A percentile compares a stretch with the other conserved stretches of the same genome.
Evolutionary conservation across 2,888 invertebrate genomes (phyloP).

Genomic region (Orthosia gothica): DNA sequence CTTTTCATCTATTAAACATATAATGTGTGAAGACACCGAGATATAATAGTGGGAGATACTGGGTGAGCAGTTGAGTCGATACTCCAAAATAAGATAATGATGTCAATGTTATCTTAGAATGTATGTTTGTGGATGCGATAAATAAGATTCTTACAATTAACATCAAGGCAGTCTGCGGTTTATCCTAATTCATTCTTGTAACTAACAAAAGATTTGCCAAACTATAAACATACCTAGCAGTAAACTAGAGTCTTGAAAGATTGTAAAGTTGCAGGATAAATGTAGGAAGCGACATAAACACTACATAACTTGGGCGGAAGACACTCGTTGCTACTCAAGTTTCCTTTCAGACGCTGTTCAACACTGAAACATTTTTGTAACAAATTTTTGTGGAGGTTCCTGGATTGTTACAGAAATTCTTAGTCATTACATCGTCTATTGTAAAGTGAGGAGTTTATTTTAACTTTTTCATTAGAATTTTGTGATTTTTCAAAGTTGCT

Average conservation of each 20-base stretch:
- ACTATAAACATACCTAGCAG: constrained; percentile 14
- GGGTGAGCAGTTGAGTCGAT: too few relatives aligned
- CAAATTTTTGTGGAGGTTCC: constrained; percentile 38
- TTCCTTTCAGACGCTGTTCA: constrained; percentile 48
- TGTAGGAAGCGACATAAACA: constrained; percentile 54
- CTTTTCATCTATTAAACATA: too few relatives aligned
- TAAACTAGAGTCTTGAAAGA: constrained; percentile 44
- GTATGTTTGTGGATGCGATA: too few relatives aligned
- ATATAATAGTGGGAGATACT: too few relatives aligned
- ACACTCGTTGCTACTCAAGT: constrained; percentile 55
- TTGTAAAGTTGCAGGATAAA: constrained; percentile 55
- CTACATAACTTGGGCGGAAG: constrained; percentile 56
- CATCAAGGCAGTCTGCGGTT: background rate
- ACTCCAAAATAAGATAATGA: too few relatives aligned
- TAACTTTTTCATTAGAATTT: constrained; percentile 1
- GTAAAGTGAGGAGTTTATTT: background rate
- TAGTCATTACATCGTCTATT: constrained; percentile 18
- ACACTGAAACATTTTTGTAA: constrained; percentile 49
- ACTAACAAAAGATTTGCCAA: constrained; percentile 2
- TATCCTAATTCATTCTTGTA: background rate
- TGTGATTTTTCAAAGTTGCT: background rate
- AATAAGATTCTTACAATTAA: too few relatives aligned
- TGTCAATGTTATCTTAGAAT: too few relatives aligned
- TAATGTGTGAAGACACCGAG: too few relatives aligned
- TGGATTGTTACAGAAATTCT: constrained; percentile 21